Evolutionary conservation across 2,888 invertebrate species (phyloP), one percentile per base, ranked within the genome.

Genomic region (Trimorus sp.): DNA sequence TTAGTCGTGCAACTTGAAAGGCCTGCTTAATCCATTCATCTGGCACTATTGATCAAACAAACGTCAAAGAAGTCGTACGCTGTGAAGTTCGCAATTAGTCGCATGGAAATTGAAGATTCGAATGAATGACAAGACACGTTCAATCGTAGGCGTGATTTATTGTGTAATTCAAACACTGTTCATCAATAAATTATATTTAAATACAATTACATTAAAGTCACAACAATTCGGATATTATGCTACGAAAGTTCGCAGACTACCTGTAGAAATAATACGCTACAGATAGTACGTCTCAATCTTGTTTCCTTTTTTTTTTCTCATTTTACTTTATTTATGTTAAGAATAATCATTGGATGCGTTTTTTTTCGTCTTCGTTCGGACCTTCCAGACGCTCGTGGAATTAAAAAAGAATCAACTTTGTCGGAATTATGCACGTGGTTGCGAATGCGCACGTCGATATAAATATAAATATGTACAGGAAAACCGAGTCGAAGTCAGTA

Each of bases 171-270:
- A 74, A 82, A 81, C 82, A 78, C 73, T 63, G 74, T 79, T 80
- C 66, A 49, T 84, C 83, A 84, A 83, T 84, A 84, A 84, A 84
- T 83, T 84, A 84, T 84, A 79, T 79, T 82, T 79, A 81, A 83
- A 83, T 82, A 82, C 84, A 84, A 77, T 83, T 80, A 80, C 83
- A 83, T 74, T 78, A 80, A 74, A 60, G 78, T 78, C 74, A 83
- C 80, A 83, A 83, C 80, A 78, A 83, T 70, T 80, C 68, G 60
- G 66, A 78, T 80, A 83, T 80, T 83, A 83, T 78, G 58, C 83
- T 83, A 80, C 75, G 65, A 78, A 80, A 78, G 70, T 40, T 65
- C 62, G 54, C 49, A 48, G 12, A 71, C 77, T 75, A 80, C 42
- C 80, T 78, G 80, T 78, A 78, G 78, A 77, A 69, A 77, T 76